Evolutionary conservation across 37 sponge, comb jelly and placozoan species (phyloP).

Genomic region (Hexactinellida sp.): DNA sequence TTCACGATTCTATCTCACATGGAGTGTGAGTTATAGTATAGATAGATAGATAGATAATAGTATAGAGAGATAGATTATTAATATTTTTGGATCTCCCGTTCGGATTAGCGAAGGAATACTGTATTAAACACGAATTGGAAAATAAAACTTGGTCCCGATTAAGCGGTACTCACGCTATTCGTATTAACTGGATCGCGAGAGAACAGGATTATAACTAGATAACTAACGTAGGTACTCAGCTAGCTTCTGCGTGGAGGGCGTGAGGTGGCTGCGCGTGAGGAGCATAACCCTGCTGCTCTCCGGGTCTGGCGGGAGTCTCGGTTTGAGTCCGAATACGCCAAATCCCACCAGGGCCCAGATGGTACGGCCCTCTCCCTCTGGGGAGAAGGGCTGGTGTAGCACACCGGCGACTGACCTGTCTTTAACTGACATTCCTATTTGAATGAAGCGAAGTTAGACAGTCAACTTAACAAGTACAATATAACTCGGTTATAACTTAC

Average conservation of each 20-base stretch:
- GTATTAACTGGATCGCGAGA: too few species aligned
- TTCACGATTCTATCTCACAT: too few species aligned
- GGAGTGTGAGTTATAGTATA: too few species aligned
- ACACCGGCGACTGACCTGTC: slow-evolving; percentile 76
- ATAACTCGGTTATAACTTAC: too few species aligned
- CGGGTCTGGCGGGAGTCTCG: background rate
- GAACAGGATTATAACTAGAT: too few species aligned
- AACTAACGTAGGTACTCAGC: slow-evolving; percentile 19
- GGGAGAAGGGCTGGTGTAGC: slow-evolving; percentile 74
- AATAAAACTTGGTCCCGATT: too few species aligned
- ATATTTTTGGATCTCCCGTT: too few species aligned
- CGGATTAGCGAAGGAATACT: too few species aligned
- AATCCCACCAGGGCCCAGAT: slow-evolving; percentile 77
- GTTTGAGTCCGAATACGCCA: slow-evolving; percentile 43
- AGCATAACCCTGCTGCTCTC: background rate
- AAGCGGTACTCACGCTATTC: too few species aligned
- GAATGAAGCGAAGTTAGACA: background rate
- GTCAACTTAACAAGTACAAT: background rate
- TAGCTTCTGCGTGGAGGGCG: slow-evolving; percentile 24
- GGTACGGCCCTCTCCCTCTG: slow-evolving; percentile 40
- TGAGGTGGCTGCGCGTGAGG: background rate
- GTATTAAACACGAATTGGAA: too few species aligned
- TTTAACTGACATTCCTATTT: slow-evolving; percentile 68
- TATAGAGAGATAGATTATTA: too few species aligned
- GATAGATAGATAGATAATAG: too few species aligned